phyloP scores from a whole-genome alignment of 2,888 invertebrate species.

The Cheilosia vernalis region DNA sequence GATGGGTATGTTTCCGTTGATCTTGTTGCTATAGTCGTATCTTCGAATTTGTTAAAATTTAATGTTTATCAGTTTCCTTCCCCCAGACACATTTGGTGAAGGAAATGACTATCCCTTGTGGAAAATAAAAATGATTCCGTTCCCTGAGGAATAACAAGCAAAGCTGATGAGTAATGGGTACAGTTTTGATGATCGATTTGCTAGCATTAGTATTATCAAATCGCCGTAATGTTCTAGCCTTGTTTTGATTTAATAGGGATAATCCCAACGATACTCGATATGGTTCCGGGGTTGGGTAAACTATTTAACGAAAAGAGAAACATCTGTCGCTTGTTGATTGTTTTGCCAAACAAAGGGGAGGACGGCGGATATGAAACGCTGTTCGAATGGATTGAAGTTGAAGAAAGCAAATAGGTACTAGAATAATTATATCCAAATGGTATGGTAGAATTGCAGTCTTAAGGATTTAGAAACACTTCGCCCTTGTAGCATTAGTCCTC shows the following conservation, averaged over 20 bases:
- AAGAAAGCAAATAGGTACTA: neutral
- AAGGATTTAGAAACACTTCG: too few species aligned
- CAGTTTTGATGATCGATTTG: constrained; percentile 62
- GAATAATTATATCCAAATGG: too few species aligned
- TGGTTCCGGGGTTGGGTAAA: constrained; percentile 4
- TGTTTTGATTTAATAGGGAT: constrained; percentile 62
- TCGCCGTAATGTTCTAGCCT: constrained; percentile 21
- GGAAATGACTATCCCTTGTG: constrained; percentile 17
- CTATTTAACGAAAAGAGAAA: constrained; percentile 28
- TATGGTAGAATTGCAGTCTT: too few species aligned
- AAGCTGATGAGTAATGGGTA: constrained; percentile 41
- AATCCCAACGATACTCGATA: constrained; percentile 24
- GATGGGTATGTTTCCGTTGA: neutral
- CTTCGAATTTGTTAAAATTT: constrained; percentile 17
- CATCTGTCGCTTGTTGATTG: constrained; percentile 62
- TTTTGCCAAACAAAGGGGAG: constrained; percentile 16
- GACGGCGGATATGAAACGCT: neutral
- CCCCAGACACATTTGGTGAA: constrained; percentile 18
- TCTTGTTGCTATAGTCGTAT: neutral
- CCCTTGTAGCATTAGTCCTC: too few species aligned
- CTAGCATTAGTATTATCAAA: constrained; percentile 44
- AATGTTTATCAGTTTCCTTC: constrained; percentile 40
- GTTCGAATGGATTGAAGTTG: too few species aligned
- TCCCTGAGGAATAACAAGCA: constrained; percentile 1
- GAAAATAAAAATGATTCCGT: constrained; percentile 14